These are phyloP conservation scores for Centruroides sculpturatus DNA, from an alignment of 1,140 invertebrate genomes.

Conservation along the genomic window DNA sequence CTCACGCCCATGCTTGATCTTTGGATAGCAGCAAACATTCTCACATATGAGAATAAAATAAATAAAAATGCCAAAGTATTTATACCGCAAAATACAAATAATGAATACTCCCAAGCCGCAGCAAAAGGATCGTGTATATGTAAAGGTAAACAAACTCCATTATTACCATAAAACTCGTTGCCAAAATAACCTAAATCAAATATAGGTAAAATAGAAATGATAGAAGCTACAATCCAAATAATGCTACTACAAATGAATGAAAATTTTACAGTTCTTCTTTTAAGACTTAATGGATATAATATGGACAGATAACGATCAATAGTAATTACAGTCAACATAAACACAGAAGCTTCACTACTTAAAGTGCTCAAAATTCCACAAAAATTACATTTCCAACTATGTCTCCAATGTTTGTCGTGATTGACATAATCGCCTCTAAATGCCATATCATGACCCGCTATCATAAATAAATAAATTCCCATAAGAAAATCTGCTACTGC, in stretches of 20 bases:
- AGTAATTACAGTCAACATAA: constrained; percentile 60
- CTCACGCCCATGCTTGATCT: constrained; percentile 42
- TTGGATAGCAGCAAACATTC: constrained; percentile 44
- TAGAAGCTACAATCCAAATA: constrained; percentile 48
- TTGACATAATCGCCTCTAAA: constrained; percentile 45
- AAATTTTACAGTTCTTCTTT: constrained; percentile 36
- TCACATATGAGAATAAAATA: constrained; percentile 38
- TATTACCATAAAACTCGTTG: constrained; percentile 34
- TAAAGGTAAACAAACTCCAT: constrained; percentile 42
- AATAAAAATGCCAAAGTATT: constrained; percentile 39
- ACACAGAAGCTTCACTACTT: constrained; percentile 42
- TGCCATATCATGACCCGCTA: constrained; percentile 46
- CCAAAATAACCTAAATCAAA: constrained; percentile 15
- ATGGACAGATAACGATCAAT: constrained; percentile 56
- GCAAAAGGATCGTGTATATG: constrained; percentile 39
- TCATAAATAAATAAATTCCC: constrained; percentile 54
- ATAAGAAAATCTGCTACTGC: constrained; percentile 61
- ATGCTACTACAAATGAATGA: constrained; percentile 42
- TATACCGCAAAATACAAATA: constrained; percentile 39
- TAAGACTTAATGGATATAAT: constrained; percentile 43
- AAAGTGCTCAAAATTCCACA: constrained; percentile 22
- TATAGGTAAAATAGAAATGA: constrained; percentile 21
- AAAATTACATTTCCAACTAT: constrained; percentile 18
- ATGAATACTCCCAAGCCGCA: constrained; percentile 44
- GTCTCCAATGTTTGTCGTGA: constrained; percentile 47